Evolutionary conservation across 2,888 invertebrate genomes (phyloP), one percentile per base, ranked within the genome.

Genomic region (Drosophila neutralis): DNA sequence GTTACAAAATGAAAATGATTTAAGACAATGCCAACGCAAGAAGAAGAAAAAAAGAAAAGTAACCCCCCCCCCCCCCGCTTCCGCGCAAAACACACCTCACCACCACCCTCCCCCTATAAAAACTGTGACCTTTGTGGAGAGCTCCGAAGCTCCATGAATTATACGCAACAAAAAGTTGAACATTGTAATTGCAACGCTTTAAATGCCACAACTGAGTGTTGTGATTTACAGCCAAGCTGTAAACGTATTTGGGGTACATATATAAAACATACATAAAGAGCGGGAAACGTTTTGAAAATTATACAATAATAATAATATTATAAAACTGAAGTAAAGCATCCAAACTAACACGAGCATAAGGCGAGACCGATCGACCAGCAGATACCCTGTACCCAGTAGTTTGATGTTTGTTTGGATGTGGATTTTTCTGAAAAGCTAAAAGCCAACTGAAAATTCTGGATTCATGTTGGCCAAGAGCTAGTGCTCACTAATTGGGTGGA

Each of bases 1-100:
- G 78, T 86, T 80, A 83, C 82, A 82, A 83, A 86, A 88, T 82
- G 89, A 83, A 88, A 88, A 86, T 86, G 85, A 86, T 86, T 88
- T 86, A 86, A 83, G 88, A 82, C 68, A 75, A 73, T 75, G 78
- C 78, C 70, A 54, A 40, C 45, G 49, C 56, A 31, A 62, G 38
- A 33, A 40, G 27, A 15, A 56, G 7, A 11, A 18, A n/a, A 36
- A 56, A 27, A 27, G 18, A n/a, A 33, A 31, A 52, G 13, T 15
- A 13, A 27, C 29, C 38, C 8, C 29, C 33, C 8, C 35, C 4
- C 15, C 11, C 1, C n/a, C 29, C 38, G 4, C 11, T 7, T 29
- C 29, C 7, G 2, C 24, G 24, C 4, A n/a, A 10, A 48, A 29
- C 6, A 13, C 35, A 15, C 45, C 36, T 13, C 31, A n/a, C 6